These are phyloP conservation scores for Fregetta grallaria DNA, from an alignment of 2,113 vertebrate genomes.

Conservation along the genomic window DNA sequence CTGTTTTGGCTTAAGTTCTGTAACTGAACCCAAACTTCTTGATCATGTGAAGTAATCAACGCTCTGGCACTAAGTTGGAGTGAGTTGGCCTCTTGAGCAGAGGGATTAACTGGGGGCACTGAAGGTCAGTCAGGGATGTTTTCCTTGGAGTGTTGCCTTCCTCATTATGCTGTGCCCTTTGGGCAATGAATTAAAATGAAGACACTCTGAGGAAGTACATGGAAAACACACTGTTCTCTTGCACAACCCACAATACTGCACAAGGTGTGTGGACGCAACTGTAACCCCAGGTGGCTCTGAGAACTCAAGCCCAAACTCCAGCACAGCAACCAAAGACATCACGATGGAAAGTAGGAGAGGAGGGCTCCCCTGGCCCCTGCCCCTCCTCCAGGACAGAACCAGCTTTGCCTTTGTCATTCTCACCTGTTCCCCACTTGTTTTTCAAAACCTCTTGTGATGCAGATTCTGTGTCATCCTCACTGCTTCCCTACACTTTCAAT, in stretches of 20 bases:
- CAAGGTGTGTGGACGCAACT: neutral
- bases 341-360: neutral
- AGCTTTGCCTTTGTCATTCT: neutral
- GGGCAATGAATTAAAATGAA: neutral
- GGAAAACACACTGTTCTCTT: neutral
- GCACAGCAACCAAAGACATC: neutral
- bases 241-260: neutral
- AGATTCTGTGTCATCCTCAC: neutral
- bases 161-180: neutral
- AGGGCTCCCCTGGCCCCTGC: neutral
- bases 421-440: neutral
- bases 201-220: neutral
- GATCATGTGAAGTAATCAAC: neutral
- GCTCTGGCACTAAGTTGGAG: neutral
- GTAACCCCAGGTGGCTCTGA: neutral
- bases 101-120: neutral
- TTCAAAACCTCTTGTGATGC: neutral
- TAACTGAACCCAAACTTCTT: neutral
- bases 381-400: neutral
- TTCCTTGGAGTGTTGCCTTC: constrained; percentile 27
- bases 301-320: neutral
- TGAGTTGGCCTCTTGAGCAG: neutral
- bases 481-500: neutral
- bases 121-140: neutral
- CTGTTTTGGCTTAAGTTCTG: neutral